Evolutionary conservation across 2,888 invertebrate genomes (phyloP), one percentile per base, ranked within the genome.

Genomic region (Zygaena filipendulae): DNA sequence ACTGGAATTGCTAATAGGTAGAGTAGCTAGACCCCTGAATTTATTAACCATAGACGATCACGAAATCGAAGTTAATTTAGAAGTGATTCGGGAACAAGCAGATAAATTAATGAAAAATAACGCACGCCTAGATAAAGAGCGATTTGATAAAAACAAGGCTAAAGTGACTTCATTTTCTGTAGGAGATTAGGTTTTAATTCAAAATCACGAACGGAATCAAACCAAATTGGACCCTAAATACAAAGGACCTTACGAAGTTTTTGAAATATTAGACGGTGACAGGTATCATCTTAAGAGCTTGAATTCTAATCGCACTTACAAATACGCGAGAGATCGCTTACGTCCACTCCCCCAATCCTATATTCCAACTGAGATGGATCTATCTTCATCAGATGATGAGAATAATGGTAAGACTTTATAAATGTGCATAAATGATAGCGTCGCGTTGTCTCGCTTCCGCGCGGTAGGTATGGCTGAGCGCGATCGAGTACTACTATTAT

Each of bases 301-400:
- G 10, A 33, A 24, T 30, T 29, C 20, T 29, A 41, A 34, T 18
- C 27, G 39, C 4, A 30, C 30, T 11, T 41, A 37, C 29, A 38
- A 38, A 14, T 40, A 37, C 11, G 31, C 36, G n/a, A 16, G 19
- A 22, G 30, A 34, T 7, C 28, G 30, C 20, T 28, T 34, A 26
- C 30, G 32, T 28, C 30, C 25, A 29, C 25, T 34, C 19, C 30
- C 34, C n/a, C 26, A 33, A 25, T 29, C 29, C 13, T 33, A 33
- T 29, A 20, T 33, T 12, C 26, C 33, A 11, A 27, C 22, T 6
- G 31, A 31, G 10, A 23, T 31, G 23, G 31, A 31, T 19, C 31
- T 27, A 10, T 31, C 23, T 9, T n/a, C 29, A 14, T 33, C 33
- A 13, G 29, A 33, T 29, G 23, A 29, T 6, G n/a, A n/a, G n/a